phyloP scores from a whole-genome alignment of 2,888 invertebrate species.

The Drosophila imparisetae region DNA sequence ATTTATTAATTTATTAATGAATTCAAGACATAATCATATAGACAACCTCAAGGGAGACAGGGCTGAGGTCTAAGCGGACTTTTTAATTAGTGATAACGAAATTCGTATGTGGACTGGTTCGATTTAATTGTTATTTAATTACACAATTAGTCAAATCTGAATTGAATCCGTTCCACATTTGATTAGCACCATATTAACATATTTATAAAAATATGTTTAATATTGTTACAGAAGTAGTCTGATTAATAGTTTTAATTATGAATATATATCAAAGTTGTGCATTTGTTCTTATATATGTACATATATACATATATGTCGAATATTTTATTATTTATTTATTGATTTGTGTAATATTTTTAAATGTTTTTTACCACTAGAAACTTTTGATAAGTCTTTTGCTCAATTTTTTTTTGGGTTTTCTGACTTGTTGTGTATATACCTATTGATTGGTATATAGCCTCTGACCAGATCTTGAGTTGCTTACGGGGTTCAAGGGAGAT shows the following conservation, averaged over 20 bases:
- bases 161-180: not conserved
- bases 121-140: not conserved
- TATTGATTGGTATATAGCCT: conserved; percentile 49
- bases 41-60: not conserved
- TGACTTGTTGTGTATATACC: conserved; percentile 44
- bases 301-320: not conserved
- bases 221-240: not conserved
- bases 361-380: conserved; percentile 3
- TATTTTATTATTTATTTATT: not conserved
- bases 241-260: not conserved
- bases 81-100: not conserved
- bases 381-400: conserved; percentile 36
- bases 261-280: not conserved
- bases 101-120: not conserved
- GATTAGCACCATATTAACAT: not conserved
- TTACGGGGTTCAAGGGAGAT: conserved; percentile 2
- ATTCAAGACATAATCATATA: conserved; percentile 1
- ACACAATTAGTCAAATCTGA: not conserved
- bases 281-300: not conserved
- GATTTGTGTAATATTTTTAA: not conserved
- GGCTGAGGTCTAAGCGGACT: not conserved
- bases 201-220: not conserved
- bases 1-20: conserved; percentile 38
- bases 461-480: conserved; percentile 19
- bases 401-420: conserved; percentile 14